Conservation (phyloP, 2,888 invertebrate species). For the Euzophera pinguis region DNA sequence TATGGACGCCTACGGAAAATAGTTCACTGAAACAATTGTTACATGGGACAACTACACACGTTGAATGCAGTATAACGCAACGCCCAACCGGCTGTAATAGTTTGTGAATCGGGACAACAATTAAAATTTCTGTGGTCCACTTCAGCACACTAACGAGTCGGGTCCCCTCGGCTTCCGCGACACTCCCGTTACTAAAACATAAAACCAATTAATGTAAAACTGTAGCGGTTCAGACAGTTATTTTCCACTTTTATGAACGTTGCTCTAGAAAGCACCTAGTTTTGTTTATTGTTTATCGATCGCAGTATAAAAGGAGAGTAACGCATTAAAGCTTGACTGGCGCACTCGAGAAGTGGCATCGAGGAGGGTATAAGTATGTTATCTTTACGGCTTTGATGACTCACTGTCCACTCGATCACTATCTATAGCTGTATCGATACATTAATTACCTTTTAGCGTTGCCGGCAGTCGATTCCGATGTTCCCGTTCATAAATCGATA, state of each 20-base stretch:
- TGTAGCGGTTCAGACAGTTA: constrained; percentile 35
- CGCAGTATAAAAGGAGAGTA: constrained; percentile 20
- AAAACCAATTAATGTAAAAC: constrained; percentile 60
- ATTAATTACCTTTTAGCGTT: constrained; percentile 14
- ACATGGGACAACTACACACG: too few relatives aligned
- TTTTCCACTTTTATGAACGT: constrained; percentile 37
- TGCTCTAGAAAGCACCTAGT: constrained; percentile 32
- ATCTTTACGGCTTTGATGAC: constrained; percentile 20
- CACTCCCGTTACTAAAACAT: constrained; percentile 42
- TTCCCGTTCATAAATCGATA: constrained; percentile 34
- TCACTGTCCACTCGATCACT: constrained; percentile 5
- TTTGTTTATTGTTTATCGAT: constrained; percentile 41
- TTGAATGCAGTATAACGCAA: too few relatives aligned
- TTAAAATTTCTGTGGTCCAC: constrained; percentile 58
- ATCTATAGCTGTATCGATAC: constrained; percentile 12
- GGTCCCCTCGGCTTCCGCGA: constrained; percentile 36
- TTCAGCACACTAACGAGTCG: constrained; percentile 58
- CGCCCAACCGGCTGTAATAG: constrained; percentile 3
- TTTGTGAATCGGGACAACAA: constrained; percentile 40
- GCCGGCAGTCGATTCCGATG: constrained; percentile 23
- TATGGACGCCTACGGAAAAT: too few relatives aligned
- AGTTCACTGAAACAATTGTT: too few relatives aligned
- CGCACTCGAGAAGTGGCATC: constrained; percentile 1
- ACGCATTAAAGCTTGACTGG: not conserved
- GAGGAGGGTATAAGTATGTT: constrained; percentile 21